A percentile compares a stretch with the other conserved stretches of the same genome.
Evolutionary conservation across 2,113 vertebrate species (phyloP).

Genomic region (Chaenocephalus aceratus): DNA sequence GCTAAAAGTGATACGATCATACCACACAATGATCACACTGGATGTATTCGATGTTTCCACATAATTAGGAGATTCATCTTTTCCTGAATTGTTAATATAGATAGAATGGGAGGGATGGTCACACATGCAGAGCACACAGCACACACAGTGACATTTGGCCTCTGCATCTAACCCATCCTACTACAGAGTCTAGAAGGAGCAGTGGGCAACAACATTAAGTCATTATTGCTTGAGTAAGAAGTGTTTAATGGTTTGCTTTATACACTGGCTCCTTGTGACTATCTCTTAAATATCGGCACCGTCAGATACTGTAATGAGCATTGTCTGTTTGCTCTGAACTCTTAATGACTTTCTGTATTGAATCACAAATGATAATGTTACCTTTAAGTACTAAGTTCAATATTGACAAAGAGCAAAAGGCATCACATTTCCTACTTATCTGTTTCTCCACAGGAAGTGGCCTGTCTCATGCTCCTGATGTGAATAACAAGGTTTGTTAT

Average conservation of each 20-base stretch:
- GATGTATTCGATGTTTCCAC: neutral
- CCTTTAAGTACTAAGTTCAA: constrained; percentile 52
- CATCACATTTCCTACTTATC: constrained; percentile 22
- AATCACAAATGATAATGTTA: constrained; percentile 54
- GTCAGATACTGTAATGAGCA: constrained; percentile 46
- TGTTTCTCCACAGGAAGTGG: constrained; percentile 48
- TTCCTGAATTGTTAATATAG: neutral
- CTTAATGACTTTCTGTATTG: constrained; percentile 46
- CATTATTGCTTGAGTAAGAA: neutral
- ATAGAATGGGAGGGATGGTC: no score
- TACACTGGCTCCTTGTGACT: neutral
- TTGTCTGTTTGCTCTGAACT: constrained; percentile 55
- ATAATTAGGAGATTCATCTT: neutral
- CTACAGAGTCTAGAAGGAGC: no score
- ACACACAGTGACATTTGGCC: no score
- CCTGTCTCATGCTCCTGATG: neutral
- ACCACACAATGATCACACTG: neutral
- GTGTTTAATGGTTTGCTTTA: constrained; percentile 13
- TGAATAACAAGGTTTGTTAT: constrained; percentile 18
- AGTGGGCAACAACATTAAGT: neutral
- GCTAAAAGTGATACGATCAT: neutral
- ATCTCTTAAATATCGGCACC: constrained; percentile 20
- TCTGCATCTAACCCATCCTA: no score
- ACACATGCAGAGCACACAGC: no score
- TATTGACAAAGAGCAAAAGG: constrained; percentile 56